Base-by-base conservation (phyloP, 2,797 vertebrate species). In the Sebastes diaconus region DNA sequence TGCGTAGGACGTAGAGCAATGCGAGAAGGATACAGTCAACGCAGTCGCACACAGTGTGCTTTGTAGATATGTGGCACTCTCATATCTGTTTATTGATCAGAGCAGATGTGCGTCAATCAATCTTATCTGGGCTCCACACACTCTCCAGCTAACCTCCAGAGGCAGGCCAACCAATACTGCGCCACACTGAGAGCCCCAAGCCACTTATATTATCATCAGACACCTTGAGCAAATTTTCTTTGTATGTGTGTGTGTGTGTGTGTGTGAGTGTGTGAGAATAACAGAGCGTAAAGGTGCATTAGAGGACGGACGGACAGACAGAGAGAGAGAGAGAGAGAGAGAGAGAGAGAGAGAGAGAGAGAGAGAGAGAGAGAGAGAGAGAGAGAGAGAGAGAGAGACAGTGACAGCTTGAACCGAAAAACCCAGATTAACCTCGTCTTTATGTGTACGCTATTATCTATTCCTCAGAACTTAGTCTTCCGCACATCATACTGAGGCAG, bases 81-180 rank as follows among this genome's bases (percentile, higher is more conserved):
- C 85, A 83, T 95, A 95, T 96, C 94, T 90, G 87, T 91, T 89
- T 94, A 95, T 93, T 93, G 95, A 96, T 95, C 93, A 77, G 75
- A 84, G 88, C 89, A 93, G 88, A 94, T 94, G 94, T 91, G 90
- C 81, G 86, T 94, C 95, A 93, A 92, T 96, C 94, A 94, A 92
- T 95, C 93, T 95, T 95, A 96, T 96, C 95, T 88, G 84, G 65
- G 84, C 89, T 84, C 85, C 89, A 86, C 95, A 95, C 88, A 90
- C 90, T 93, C 91, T 86, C 78, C 84, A 73, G 60, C 84, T 82
- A 84, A 89, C 83, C 87, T 90, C 93, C 89, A 77, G 90, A 87
- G 92, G 93, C 88, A 81, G 73, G 60, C 75, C 63, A 42, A 87
- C 84, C 81, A 85, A 91, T 90, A 88, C 70, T 58, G 81, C 54